Base-by-base conservation (phyloP, 53 echinoderm and acorn worm genomes). In the Echinometra lucunter region DNA sequence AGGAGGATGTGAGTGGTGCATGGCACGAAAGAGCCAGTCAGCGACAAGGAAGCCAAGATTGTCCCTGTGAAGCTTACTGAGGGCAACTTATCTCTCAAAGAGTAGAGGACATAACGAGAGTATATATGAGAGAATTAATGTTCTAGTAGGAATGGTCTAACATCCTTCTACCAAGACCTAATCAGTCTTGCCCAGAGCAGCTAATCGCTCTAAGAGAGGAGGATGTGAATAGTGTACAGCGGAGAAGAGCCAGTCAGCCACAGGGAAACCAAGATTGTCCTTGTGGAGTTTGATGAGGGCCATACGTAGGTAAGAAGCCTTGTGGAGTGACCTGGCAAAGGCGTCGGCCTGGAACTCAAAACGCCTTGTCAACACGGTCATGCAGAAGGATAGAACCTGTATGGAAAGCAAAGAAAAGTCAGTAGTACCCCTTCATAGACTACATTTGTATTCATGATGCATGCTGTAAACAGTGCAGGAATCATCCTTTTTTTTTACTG, bases 291-390 rank as follows among this genome's bases (percentile, higher is more conserved):
- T 98, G 96, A 98, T 95, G 21, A 98, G 97, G 4, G 99, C 98
- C 23, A 98, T 92, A 37, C 98, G 95, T 2, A 99, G 97, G 56
- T 92, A 85, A 19, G 95, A 91, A 7, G 97, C 97, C 78, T 92
- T 96, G 19, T 95, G 97, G 63, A 99, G 98, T 0, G 97, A 97
- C 94, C 96, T 97, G 94, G 99, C 99, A 56, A 99, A 99, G 94
- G 97, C 96, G 56, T 99, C 99, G 3, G 99, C 99, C 89, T 99
- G 98, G 97, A 99, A 99, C 94, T 99, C 99, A 92, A 99, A 99
- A 21, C 96, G 91, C 45, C 99, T 93, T 28, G 97, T 98, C 34
- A 98, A 96, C 47, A 97, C 97, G 1, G 99, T 99, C 99, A 99
- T 99, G 91, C 95, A 96, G 96, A 99, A 99, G 6, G 98, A 97